These are phyloP conservation scores for Aulostomus chinensis DNA, from an alignment of 2,797 vertebrate genomes.

Conservation along the genomic window DNA sequence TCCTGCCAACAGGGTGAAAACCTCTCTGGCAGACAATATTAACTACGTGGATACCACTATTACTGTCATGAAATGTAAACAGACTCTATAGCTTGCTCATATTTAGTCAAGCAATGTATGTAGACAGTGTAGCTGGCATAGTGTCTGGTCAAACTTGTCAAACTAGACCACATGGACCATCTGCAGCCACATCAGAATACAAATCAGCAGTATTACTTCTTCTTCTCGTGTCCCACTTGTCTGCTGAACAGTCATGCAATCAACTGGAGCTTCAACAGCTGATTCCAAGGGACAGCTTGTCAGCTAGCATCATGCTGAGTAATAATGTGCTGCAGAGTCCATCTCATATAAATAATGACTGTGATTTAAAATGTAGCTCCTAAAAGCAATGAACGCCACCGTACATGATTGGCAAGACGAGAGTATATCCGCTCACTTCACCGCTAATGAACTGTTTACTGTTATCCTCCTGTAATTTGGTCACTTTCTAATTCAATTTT, in stretches of 20 bases:
- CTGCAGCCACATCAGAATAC: constrained; percentile 12
- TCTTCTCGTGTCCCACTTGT: constrained; percentile 27
- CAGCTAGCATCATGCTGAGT: constrained; percentile 63
- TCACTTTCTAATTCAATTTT: constrained; percentile 26
- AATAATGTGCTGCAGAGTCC: constrained; percentile 53
- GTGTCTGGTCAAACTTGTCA: too few relatives aligned
- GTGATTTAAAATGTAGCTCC: constrained; percentile 29
- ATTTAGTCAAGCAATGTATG: too few relatives aligned
- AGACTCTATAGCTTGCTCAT: too few relatives aligned
- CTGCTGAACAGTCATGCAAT: constrained; percentile 49
- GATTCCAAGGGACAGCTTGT: constrained; percentile 67
- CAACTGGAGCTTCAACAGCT: constrained; percentile 54
- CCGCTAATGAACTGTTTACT: constrained; percentile 33
- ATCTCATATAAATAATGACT: constrained; percentile 52
- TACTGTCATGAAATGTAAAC: too few relatives aligned
- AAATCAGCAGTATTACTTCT: constrained; percentile 28
- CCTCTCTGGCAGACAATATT: too few relatives aligned
- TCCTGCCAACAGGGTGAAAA: too few relatives aligned
- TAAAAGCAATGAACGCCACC: constrained; percentile 13
- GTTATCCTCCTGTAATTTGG: constrained; percentile 14
- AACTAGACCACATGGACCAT: too few relatives aligned
- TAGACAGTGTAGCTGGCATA: too few relatives aligned
- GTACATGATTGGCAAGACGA: constrained; percentile 30
- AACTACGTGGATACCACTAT: too few relatives aligned
- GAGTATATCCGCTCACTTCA: constrained; percentile 14